Evolutionary conservation across 2,888 invertebrate genomes (phyloP).

Genomic region (Metallyticus violacea): DNA sequence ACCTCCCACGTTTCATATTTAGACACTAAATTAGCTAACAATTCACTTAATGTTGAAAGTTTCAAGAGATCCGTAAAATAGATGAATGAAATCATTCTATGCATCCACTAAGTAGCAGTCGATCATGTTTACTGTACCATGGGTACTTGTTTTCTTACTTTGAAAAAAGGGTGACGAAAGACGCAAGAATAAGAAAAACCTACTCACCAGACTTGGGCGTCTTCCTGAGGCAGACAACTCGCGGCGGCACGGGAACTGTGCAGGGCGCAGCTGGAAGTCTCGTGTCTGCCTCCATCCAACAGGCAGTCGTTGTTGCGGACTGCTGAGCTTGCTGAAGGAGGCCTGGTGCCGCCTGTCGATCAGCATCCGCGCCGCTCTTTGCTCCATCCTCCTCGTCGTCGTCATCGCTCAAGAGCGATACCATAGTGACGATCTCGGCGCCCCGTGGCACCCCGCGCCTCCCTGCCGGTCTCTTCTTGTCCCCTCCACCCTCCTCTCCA

Average conservation of each 20-base stretch:
- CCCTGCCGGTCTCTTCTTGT: constrained; percentile 28
- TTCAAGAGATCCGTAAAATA: no score
- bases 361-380: constrained; percentile 32
- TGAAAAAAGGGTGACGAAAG: background rate
- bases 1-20: no score
- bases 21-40: no score
- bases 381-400: constrained; percentile 56
- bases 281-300: background rate
- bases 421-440: constrained; percentile 60
- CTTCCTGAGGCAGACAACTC: constrained; percentile 22
- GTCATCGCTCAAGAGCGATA: constrained; percentile 63
- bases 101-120: no score
- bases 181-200: background rate
- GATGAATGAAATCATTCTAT: no score
- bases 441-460: constrained; percentile 39
- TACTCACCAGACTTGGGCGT: constrained; percentile 25
- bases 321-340: background rate
- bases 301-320: background rate
- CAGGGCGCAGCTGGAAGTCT: background rate
- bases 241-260: background rate
- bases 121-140: background rate
- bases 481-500: constrained; percentile 27
- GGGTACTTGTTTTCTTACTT: background rate
- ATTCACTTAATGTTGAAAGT: no score
- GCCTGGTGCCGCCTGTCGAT: constrained; percentile 2